Evolutionary conservation across 2,113 vertebrate genomes (phyloP), one percentile per base, ranked within the genome.

Genomic region (Todiramphus chloris): DNA sequence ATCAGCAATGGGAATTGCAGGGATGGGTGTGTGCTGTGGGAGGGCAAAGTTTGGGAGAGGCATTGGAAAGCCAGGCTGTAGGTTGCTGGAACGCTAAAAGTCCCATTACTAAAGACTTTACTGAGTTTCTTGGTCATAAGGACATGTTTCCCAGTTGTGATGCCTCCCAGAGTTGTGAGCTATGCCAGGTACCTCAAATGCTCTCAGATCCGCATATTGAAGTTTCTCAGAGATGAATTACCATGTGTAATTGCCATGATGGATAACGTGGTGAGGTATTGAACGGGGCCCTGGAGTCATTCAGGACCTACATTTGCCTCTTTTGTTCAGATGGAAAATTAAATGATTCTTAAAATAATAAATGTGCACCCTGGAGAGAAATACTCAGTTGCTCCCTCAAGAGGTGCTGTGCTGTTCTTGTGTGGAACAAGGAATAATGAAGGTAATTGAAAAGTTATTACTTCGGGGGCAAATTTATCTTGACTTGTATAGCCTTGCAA

Each of bases 301-400:
- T 93, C 89, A 92, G 94, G 89, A 96, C 95, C 96, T 96, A 96
- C 87, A 91, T 94, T 94, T 6, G 7, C 89, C 70, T 73, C 69
- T 89, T 93, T 91, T 91, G 87, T 87, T 97, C 95, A 93, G 89
- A 93, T 91, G 89, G 94, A 95, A 97, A 97, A 96, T 97, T 94
- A 96, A 97, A 96, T 95, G 94, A 89, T 95, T 95, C 95, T 97
- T 96, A 94, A 97, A 97, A 97, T 97, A 96, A 96, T 96, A 97
- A 94, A 96, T 95, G 94, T 87, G 37, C 67, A 91, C 96, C 95
- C 96, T 94, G 91, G 96, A 97, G 96, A 97, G 93, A 87, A 95
- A 94, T 94, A 89, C 91, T 97, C 87, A 84, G 94, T 89, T 94
- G 89, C 93, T 96, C 93, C 89, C 87, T 95, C 94, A 96, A 93